Evolutionary conservation across 1,140 invertebrate species (phyloP).

Genomic region (honey bee (Apis mellifera)): DNA sequence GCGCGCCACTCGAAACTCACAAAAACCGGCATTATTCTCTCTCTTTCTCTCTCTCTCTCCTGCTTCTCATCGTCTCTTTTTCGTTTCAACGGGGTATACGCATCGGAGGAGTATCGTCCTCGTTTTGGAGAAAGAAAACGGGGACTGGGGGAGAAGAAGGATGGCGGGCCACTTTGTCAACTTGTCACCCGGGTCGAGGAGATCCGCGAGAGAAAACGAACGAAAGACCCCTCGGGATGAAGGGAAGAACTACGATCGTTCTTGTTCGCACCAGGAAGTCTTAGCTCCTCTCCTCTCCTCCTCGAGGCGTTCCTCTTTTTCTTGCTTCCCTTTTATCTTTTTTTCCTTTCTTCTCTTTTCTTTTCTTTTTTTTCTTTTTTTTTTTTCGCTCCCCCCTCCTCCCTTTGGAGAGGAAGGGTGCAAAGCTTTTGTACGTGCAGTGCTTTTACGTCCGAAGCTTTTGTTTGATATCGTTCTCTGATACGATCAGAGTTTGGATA

Average conservation of each 20-base stretch:
- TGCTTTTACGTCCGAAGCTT: too few relatives aligned
- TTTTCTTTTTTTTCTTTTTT: not conserved
- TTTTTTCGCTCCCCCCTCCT: too few relatives aligned
- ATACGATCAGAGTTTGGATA: too few relatives aligned
- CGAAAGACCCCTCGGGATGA: slow-evolving; percentile 35
- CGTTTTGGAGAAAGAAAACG: slow-evolving; percentile 7
- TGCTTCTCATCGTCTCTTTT: not conserved
- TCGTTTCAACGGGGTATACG: too few relatives aligned
- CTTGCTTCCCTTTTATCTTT: not conserved
- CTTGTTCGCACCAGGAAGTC: slow-evolving; percentile 56
- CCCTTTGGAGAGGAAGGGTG: too few relatives aligned
- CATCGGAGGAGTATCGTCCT: not conserved
- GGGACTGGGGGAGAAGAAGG: slow-evolving; percentile 7
- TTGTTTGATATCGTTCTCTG: too few relatives aligned
- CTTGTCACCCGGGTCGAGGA: slow-evolving; percentile 66
- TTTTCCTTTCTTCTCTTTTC: too few relatives aligned
- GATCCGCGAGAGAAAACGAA: slow-evolving; percentile 57
- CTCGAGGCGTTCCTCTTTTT: slow-evolving; percentile 11
- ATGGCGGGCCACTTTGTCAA: slow-evolving; percentile 70
- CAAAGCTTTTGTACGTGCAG: too few relatives aligned
- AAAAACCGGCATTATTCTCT: slow-evolving; percentile 64
- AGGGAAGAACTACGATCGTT: slow-evolving; percentile 42
- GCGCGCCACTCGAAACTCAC: slow-evolving; percentile 53
- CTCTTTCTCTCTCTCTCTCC: not conserved
- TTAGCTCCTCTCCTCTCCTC: slow-evolving; percentile 23